Base-by-base conservation (phyloP, 2,797 vertebrate genomes). In the Neopelma chrysocephalum region DNA sequence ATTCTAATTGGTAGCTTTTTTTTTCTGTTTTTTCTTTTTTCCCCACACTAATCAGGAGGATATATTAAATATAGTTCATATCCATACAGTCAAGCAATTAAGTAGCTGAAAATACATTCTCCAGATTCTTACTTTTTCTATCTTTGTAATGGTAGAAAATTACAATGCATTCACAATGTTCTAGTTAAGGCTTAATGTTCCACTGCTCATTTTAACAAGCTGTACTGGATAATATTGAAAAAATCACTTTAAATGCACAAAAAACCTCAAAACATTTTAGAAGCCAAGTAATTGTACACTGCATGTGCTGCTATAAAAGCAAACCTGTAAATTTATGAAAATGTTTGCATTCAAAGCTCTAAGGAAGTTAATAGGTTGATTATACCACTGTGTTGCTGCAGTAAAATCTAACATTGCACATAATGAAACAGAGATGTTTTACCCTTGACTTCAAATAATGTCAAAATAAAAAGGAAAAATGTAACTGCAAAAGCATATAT, bases 311-410 rank as follows among this genome's bases (percentile, higher is more conserved):
- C 62, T 78, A 48, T 73, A 93, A 91, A 94, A 95, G 72, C 64
- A 69, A 87, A 89, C 42, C 27, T 76, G 54, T 48, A 82, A 54
- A 72, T 69, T 87, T 50, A 91, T 51, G 50, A 93, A 85, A 91
- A 65, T 0, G 1, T 88, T 93, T 82, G 38, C 40, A 88, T 68
- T 90, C 45, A 85, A 88, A 91, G 25, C 42, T 69, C 68, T 48
- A 77, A 85, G 64, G 36, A 89, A n/a, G 71, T 69, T 93, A 88
- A 88, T 61, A 80, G 62, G 51, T 61, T 93, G 93, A 75, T 91
- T 78, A 71, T 22, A 76, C 22, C 32, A 79, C 47, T 31, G 20
- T 40, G 47, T 53, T 89, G 36, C 48, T 94, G 75, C 84, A 92
- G 47, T 70, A 88, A 93, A 91, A 80, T 48, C 61, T 77, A 89